Conservation (phyloP, 2,113 vertebrate species). For the Cyphomyrus plagiostoma region DNA sequence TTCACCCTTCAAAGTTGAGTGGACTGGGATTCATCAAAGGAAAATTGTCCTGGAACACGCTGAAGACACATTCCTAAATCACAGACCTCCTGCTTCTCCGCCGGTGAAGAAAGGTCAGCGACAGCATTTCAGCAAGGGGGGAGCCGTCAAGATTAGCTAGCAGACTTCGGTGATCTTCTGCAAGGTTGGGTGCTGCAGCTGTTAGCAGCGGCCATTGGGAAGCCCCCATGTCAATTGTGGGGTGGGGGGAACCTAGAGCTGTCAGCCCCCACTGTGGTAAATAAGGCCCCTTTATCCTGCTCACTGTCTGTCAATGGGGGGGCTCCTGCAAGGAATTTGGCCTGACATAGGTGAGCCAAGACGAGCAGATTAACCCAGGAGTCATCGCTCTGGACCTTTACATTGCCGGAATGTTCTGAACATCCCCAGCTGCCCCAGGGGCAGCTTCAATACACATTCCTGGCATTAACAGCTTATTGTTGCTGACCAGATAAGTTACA, state of each 20-base stretch:
- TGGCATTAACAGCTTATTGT: background rate
- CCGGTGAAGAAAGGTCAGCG: background rate
- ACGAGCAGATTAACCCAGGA: slow-evolving; percentile 22
- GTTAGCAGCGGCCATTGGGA: background rate
- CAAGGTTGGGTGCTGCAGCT: background rate
- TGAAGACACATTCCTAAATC: background rate
- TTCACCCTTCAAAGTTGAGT: background rate
- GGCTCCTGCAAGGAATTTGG: slow-evolving; percentile 53
- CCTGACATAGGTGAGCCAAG: slow-evolving; percentile 54
- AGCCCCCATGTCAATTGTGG: background rate
- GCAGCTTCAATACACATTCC: background rate
- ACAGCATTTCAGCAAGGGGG: background rate
- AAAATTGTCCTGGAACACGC: background rate
- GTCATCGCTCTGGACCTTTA: background rate
- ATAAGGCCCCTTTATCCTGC: slow-evolving; percentile 24
- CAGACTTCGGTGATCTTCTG: background rate
- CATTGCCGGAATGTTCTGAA: background rate
- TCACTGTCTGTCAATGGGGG: slow-evolving; percentile 28
- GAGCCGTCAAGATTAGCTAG: background rate
- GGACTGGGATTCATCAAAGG: background rate
- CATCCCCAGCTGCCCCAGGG: background rate
- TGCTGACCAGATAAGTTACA: background rate
- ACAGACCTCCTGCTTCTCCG: background rate
- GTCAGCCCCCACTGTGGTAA: slow-evolving; percentile 2
- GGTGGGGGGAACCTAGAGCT: slow-evolving; percentile 24